Conservation (phyloP, 1,140 invertebrate species). For the Drosophila pandora region DNA sequence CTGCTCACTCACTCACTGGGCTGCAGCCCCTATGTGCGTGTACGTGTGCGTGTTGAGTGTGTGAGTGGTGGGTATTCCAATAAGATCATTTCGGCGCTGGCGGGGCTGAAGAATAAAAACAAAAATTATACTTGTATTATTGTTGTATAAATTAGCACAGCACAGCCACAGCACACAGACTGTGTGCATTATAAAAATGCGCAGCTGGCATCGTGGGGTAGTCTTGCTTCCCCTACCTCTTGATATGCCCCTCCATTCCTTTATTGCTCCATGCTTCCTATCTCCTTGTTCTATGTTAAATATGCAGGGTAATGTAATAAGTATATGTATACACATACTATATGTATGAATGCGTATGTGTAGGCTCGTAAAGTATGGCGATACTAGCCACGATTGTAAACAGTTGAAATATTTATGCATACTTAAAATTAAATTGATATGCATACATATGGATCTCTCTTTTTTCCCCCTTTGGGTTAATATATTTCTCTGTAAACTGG, state of each 20-base stretch:
- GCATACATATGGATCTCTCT: background rate
- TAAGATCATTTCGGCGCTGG: conserved; percentile 62
- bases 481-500: conserved; percentile 14
- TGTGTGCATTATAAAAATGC: conserved; percentile 58
- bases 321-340: background rate
- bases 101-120: conserved; percentile 50
- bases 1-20: conserved; percentile 39
- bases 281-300: conserved; percentile 39
- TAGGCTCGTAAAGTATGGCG: conserved; percentile 33
- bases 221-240: conserved; percentile 7
- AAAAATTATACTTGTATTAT: conserved; percentile 60
- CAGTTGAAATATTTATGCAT: conserved; percentile 56
- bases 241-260: background rate
- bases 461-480: background rate
- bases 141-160: conserved; percentile 63
- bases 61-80: conserved; percentile 56
- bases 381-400: conserved; percentile 23
- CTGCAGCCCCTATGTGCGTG: conserved; percentile 55
- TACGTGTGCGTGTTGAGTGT: conserved; percentile 6
- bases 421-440: conserved; percentile 46
- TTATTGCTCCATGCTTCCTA: background rate
- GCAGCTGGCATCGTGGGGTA: conserved; percentile 56
- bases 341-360: background rate
- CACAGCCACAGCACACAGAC: conserved; percentile 49
- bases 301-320: conserved; percentile 52